phyloP scores from a whole-genome alignment of 2,113 vertebrate genomes.

The Centrocercus urophasianus region DNA sequence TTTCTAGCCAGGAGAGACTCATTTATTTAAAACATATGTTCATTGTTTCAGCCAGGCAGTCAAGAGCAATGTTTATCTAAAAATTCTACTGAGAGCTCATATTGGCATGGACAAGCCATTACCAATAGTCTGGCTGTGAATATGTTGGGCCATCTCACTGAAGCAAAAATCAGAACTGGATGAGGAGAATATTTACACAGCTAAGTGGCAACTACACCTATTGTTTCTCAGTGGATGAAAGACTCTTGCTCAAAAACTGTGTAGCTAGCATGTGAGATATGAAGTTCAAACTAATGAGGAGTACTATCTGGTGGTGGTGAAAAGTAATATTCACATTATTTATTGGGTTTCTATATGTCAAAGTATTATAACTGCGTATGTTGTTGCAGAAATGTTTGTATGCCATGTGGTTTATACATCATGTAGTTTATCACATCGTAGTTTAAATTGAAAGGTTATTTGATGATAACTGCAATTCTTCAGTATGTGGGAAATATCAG shows the following conservation, averaged over 20 bases:
- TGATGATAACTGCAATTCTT: background rate
- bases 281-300: background rate
- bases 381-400: background rate
- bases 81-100: background rate
- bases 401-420: background rate
- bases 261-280: background rate
- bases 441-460: background rate
- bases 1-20: background rate
- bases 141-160: background rate
- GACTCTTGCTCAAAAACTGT: background rate
- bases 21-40: background rate
- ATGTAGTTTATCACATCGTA: background rate
- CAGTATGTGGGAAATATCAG: constrained; percentile 39
- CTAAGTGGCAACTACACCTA: rapidly evolving
- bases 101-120: background rate
- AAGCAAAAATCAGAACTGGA: background rate
- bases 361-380: background rate
- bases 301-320: background rate
- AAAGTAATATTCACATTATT: background rate
- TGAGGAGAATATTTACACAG: background rate
- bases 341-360: background rate
- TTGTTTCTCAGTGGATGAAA: background rate
- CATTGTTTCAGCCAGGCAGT: background rate
- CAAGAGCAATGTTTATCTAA: background rate
- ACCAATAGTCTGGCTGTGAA: background rate